phyloP scores from a whole-genome alignment of 2,113 vertebrate species.

The Trichomycterus rosablanca region DNA sequence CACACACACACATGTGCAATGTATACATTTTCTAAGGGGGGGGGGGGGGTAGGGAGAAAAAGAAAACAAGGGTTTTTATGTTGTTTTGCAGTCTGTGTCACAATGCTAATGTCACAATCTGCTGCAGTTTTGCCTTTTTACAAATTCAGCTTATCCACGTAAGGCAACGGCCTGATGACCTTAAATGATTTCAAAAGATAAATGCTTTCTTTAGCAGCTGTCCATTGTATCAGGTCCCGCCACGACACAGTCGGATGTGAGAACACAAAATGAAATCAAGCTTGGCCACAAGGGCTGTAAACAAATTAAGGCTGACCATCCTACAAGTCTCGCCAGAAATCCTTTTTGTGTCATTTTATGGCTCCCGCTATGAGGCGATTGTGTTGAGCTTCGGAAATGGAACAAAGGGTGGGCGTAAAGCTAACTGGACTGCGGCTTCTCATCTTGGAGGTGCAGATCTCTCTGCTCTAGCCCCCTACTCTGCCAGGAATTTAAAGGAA shows the following conservation, averaged over 20 bases:
- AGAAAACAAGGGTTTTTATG: too few relatives aligned
- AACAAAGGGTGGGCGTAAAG: conserved; percentile 70
- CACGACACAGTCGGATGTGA: conserved; percentile 66
- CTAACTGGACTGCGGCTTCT: conserved; percentile 55
- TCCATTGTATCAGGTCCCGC: conserved; percentile 58
- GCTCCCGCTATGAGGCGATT: conserved; percentile 59
- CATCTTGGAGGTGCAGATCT: conserved; percentile 54
- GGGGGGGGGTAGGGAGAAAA: too few relatives aligned
- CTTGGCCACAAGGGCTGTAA: conserved; percentile 53
- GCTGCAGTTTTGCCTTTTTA: too few relatives aligned
- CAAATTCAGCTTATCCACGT: too few relatives aligned
- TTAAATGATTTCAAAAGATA: too few relatives aligned
- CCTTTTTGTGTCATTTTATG: conserved; percentile 54
- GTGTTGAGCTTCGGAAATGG: conserved; percentile 57
- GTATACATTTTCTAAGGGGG: too few relatives aligned
- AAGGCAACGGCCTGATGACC: too few relatives aligned
- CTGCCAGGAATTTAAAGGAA: conserved; percentile 36
- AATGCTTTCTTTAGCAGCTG: conserved; percentile 52
- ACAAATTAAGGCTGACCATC: conserved; percentile 63
- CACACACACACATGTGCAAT: too few relatives aligned
- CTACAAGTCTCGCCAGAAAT: conserved; percentile 72
- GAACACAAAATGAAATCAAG: conserved; percentile 49
- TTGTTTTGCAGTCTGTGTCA: too few relatives aligned
- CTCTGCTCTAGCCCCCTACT: conserved; percentile 33
- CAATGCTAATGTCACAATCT: too few relatives aligned